A percentile compares a stretch with the other conserved stretches of the same genome.
These are phyloP conservation scores for Laterallus jamaicensis DNA, from an alignment of 2,113 vertebrate genomes.

Conservation along the genomic window DNA sequence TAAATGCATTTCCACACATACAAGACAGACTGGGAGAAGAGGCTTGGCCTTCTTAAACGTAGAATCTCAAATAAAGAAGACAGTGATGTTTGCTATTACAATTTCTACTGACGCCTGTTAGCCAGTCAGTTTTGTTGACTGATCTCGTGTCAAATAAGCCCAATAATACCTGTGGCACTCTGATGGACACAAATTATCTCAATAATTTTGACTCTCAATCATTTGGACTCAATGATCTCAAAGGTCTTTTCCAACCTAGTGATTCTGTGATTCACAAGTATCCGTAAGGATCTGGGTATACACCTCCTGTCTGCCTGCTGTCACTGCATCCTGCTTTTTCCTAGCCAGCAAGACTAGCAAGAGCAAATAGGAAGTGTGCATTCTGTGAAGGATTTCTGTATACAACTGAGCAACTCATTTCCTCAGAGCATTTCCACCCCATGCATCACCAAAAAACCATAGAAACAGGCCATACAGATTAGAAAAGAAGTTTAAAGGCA, in stretches of 20 bases:
- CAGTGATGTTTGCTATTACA: not conserved
- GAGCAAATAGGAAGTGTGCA: not conserved
- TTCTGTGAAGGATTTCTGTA: not conserved
- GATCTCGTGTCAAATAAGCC: not conserved
- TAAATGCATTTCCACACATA: not conserved
- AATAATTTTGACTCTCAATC: too few species aligned
- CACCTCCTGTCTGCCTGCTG: not conserved
- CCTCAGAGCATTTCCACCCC: not conserved
- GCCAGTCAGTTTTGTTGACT: not conserved
- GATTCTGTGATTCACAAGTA: not conserved
- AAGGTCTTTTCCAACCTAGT: too few species aligned
- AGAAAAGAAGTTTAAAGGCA: not conserved
- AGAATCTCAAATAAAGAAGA: not conserved
- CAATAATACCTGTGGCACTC: not conserved
- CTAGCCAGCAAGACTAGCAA: not conserved
- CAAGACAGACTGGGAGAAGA: not conserved
- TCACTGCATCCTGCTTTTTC: accelerated
- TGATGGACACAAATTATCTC: not conserved
- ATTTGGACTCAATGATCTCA: too few species aligned
- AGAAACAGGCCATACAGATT: not conserved
- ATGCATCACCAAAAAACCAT: not conserved
- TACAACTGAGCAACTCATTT: not conserved
- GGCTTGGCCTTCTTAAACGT: not conserved
- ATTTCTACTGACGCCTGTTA: not conserved
- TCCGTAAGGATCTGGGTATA: not conserved